Percentiles rank a stretch among this genome's conserved stretches.
phyloP scores from a whole-genome alignment of 1,140 invertebrate genomes.

The Anastatus disparis region DNA sequence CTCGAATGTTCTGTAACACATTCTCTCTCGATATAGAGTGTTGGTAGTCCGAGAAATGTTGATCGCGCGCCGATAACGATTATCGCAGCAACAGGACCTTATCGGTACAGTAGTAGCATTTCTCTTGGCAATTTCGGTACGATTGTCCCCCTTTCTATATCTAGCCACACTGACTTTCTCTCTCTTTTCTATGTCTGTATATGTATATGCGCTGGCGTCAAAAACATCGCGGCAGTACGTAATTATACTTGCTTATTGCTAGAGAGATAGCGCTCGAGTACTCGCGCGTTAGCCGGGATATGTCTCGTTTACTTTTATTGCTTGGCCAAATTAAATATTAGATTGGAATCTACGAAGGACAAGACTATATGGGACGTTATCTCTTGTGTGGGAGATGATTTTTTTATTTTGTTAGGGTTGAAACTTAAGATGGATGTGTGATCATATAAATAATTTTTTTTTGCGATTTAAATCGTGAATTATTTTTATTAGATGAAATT shows the following conservation, averaged over 20 bases:
- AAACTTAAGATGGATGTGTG: too few species aligned
- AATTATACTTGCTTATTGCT: constrained; percentile 42
- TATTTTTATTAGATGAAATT: too few species aligned
- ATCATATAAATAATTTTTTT: too few species aligned
- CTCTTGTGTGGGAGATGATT: too few species aligned
- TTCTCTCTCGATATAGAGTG: too few species aligned
- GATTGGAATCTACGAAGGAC: constrained; percentile 12
- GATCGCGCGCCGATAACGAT: constrained; percentile 44
- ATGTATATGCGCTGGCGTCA: constrained; percentile 20
- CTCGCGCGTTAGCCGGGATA: too few species aligned
- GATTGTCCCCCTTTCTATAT: background rate
- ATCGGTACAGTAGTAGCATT: constrained; percentile 13
- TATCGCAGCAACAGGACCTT: constrained; percentile 45
- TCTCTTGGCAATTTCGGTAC: constrained; percentile 31
- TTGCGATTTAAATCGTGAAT: too few species aligned
- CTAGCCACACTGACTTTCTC: background rate
- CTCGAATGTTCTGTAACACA: too few species aligned
- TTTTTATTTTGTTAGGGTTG: too few species aligned
- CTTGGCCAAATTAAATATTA: constrained; percentile 35
- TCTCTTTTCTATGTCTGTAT: background rate
- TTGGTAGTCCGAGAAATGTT: constrained; percentile 41
- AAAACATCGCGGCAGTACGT: constrained; percentile 34
- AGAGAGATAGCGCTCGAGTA: constrained; percentile 34
- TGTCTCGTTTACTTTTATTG: constrained; percentile 33
- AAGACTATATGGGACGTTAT: too few species aligned